These are phyloP conservation scores for Halictus quadricinctus DNA, from an alignment of 2,888 invertebrate genomes.

Conservation along the genomic window DNA sequence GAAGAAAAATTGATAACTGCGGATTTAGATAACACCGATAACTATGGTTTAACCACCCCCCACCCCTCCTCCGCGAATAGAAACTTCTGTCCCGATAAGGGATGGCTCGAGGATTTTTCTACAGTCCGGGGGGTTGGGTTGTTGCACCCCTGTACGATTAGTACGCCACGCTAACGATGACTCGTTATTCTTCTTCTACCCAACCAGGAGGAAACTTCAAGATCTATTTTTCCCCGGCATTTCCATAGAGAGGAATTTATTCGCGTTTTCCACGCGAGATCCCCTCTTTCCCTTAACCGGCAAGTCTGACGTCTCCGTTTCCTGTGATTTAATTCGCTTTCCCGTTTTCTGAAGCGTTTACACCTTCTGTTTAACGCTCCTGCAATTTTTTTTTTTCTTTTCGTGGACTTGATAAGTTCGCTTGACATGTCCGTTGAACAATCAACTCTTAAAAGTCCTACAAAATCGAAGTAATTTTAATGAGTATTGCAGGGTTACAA, in stretches of 20 bases:
- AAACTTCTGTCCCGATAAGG: conserved; percentile 13
- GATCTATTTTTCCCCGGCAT: conserved; percentile 4
- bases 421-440: not conserved
- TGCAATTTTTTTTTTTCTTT: not conserved
- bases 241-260: conserved; percentile 24
- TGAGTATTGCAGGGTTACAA: not conserved
- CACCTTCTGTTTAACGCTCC: not conserved
- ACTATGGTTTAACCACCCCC: conserved; percentile 7
- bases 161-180: conserved; percentile 27
- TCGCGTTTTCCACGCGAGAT: conserved; percentile 6
- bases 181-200: conserved; percentile 38
- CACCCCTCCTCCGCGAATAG: not conserved
- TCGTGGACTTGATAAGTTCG: not conserved
- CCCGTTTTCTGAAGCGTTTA: not conserved
- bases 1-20: conserved; percentile 31
- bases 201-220: conserved; percentile 17
- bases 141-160: conserved; percentile 26
- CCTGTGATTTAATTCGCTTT: conserved; percentile 16
- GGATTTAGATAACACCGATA: conserved; percentile 30
- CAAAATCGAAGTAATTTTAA: not conserved
- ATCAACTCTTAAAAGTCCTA: not conserved
- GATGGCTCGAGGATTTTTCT: conserved; percentile 8
- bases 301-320: not conserved
- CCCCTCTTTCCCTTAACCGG: not conserved
- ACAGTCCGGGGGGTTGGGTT: not conserved